Conservation (phyloP, 1,140 invertebrate genomes). For the Gonatopus flavifemur region DNA sequence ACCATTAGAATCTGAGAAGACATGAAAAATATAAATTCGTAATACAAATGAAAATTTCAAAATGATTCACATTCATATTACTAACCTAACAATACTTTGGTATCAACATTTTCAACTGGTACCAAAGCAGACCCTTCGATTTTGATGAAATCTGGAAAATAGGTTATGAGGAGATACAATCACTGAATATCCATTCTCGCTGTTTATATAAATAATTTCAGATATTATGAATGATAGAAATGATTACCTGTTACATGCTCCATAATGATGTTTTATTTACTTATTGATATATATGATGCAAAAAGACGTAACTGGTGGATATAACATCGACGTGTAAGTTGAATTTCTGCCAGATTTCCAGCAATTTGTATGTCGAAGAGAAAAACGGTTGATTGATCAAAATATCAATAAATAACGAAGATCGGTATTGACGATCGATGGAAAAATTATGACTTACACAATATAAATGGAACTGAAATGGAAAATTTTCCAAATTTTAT, state of each 20-base stretch:
- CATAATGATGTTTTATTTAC: constrained; percentile 1
- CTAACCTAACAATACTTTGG: constrained; percentile 31
- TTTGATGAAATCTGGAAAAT: constrained; percentile 36
- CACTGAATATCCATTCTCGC: not conserved
- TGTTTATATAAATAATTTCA: not conserved
- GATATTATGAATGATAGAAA: not conserved
- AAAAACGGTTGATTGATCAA: not conserved
- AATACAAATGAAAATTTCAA: constrained; percentile 5
- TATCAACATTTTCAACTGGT: constrained; percentile 6
- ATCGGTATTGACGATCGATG: not conserved
- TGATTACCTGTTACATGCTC: constrained; percentile 19
- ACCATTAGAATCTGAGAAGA: not conserved
- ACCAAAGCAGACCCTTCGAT: constrained; percentile 25
- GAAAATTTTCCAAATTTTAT: not conserved
- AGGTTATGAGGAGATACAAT: constrained; percentile 9
- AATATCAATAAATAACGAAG: not conserved
- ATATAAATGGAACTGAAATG: not conserved
- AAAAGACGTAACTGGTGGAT: not conserved
- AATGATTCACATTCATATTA: not conserved
- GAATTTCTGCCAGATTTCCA: no score
- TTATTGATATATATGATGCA: not conserved
- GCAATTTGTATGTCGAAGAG: not conserved
- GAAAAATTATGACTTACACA: not conserved
- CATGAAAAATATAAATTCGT: not conserved
- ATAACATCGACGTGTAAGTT: not conserved